These are phyloP conservation scores for Plusia festucae DNA, from an alignment of 2,888 invertebrate species.

Conservation along the genomic window DNA sequence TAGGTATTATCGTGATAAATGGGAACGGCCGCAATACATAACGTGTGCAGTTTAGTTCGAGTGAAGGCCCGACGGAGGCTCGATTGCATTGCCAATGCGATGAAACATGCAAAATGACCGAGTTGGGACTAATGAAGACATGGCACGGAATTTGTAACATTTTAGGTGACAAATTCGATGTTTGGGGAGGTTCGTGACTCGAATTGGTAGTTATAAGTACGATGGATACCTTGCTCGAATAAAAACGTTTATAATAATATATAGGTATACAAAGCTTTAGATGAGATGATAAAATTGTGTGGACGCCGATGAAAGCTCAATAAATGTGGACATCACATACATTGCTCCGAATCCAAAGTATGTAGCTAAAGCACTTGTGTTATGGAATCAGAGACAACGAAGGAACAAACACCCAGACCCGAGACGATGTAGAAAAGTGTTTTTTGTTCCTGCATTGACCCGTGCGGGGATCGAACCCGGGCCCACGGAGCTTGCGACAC, in stretches of 20 bases:
- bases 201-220: slow-evolving; percentile 7
- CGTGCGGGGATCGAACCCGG: too few species aligned
- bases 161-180: slow-evolving; percentile 53
- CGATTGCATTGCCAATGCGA: slow-evolving; percentile 73
- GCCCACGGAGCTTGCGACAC: too few species aligned
- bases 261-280: too few species aligned
- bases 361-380: too few species aligned
- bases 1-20: slow-evolving; percentile 70
- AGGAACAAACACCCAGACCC: too few species aligned
- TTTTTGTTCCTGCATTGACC: too few species aligned
- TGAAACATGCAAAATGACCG: slow-evolving; percentile 73
- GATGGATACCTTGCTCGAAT: not conserved
- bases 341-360: too few species aligned
- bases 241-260: not conserved
- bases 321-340: too few species aligned
- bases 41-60: slow-evolving; percentile 67
- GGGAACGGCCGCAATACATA: slow-evolving; percentile 73
- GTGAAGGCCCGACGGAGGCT: slow-evolving; percentile 52
- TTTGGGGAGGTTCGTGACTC: slow-evolving; percentile 41
- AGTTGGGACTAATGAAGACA: slow-evolving; percentile 66
- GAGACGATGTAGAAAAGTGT: too few species aligned
- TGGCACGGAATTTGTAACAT: slow-evolving; percentile 56
- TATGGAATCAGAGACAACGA: too few species aligned
- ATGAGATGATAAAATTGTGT: too few species aligned
- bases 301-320: too few species aligned